Evolutionary conservation across 2,888 invertebrate genomes (phyloP), one percentile per base, ranked within the genome.

Genomic region (Bombyx huttoni): DNA sequence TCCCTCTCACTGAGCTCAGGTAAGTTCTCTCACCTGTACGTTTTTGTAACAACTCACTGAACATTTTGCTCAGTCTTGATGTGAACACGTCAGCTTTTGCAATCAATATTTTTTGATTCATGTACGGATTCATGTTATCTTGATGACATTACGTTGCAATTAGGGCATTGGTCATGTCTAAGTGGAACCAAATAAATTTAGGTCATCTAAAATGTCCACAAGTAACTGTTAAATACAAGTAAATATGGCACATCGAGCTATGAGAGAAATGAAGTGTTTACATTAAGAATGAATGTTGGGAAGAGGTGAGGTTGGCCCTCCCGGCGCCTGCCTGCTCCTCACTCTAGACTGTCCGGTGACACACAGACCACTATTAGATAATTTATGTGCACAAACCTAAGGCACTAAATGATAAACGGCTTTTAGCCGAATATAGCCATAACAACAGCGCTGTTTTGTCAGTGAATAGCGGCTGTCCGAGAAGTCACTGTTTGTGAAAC

Each of bases 1-100:
- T 98, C 72, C 98, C 98, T 58, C 91, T 97, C 63, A 93, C 96
- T 61, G 97, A 98, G 87, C 92, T 98, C 88, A 97, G 97, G 97
- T 97, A 90, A 90, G 86, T 70, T 51, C 51, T 49, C 54, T 14
- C 54, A 12, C 46, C 34, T 47, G 50, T 35, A 49, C 14, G 47
- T 24, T 34, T 49, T 52, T 51, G 46, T 34, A 50, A 55, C 53
- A 46, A 46, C 47, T 49, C 52, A 50, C 53, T 46, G 45, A 52
- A 54, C 13, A 53, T 58, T 54, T 52, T 51, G 53, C 56, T 58
- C 60, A 59, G 49, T 58, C 63, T 63, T 59, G 61, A 60, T 60
- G 64, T 61, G 58, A 58, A 60, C 62, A 60, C 62, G 60, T 56
- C 54, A 54, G 58, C 57, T 58, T 59, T 50, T 53, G 47, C 48